Percentiles rank a stretch among this genome's conserved stretches.
These are phyloP conservation scores for Labeo calbasu DNA, from an alignment of 2,797 vertebrate genomes.

Conservation along the genomic window DNA sequence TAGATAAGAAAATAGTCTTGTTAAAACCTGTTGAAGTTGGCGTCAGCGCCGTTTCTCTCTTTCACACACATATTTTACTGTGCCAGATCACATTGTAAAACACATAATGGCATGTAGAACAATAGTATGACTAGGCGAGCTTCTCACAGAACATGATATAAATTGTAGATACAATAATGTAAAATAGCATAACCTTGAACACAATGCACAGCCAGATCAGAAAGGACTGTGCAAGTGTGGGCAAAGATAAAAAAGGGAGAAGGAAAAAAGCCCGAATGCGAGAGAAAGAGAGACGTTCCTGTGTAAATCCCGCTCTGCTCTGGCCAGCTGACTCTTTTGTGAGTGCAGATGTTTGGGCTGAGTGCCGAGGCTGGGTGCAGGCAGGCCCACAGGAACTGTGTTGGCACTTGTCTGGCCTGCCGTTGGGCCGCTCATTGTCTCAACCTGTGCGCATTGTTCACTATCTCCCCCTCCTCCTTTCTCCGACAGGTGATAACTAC, in stretches of 20 bases:
- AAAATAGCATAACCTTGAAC: constrained; percentile 29
- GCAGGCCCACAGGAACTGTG: constrained; percentile 81
- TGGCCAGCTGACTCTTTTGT: constrained; percentile 90
- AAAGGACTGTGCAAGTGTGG: constrained; percentile 34
- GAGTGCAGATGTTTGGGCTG: constrained; percentile 95
- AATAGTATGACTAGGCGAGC: constrained; percentile 72
- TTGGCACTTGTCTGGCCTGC: constrained; percentile 89
- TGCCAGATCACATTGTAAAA: constrained; percentile 74
- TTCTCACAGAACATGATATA: constrained; percentile 70
- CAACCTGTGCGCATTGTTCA: constrained; percentile 97
- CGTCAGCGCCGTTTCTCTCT: constrained; percentile 61
- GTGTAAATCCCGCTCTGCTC: constrained; percentile 79
- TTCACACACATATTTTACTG: constrained; percentile 41
- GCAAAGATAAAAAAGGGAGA: constrained; percentile 24
- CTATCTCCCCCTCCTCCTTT: constrained; percentile 63
- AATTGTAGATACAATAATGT: constrained; percentile 30
- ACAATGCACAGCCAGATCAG: constrained; percentile 16
- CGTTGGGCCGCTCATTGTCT: constrained; percentile 93
- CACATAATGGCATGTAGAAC: constrained; percentile 74
- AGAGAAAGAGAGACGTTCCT: constrained; percentile 71
- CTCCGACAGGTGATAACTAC: constrained; percentile 96
- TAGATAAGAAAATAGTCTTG: constrained; percentile 75
- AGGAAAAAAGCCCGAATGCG: background rate
- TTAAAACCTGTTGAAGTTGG: constrained; percentile 73
- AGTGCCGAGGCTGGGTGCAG: constrained; percentile 80